These are phyloP conservation scores for Drosophila rellima DNA, from an alignment of 2,888 invertebrate genomes.

Conservation along the genomic window DNA sequence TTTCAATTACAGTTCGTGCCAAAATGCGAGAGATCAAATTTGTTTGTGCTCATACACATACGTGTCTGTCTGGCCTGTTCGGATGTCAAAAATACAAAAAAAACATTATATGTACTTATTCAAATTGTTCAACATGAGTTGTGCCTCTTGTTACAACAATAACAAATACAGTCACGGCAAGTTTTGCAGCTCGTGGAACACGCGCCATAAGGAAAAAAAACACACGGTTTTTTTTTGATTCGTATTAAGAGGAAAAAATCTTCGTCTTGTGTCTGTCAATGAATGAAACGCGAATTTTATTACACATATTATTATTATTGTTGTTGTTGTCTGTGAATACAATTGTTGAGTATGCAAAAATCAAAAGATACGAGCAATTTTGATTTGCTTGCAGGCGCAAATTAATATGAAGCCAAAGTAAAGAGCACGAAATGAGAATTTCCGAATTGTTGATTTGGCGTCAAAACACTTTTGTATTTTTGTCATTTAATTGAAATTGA, in stretches of 20 bases:
- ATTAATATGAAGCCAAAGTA: conserved; percentile 63
- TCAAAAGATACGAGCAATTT: conserved; percentile 32
- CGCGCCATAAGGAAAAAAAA: conserved; percentile 57
- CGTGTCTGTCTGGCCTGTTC: conserved; percentile 38
- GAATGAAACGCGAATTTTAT: conserved; percentile 66
- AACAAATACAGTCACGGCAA: conserved; percentile 35
- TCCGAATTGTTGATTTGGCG: conserved; percentile 71
- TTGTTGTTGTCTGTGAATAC: conserved; percentile 30
- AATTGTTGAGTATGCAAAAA: conserved; percentile 61
- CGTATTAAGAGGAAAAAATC: conserved; percentile 31
- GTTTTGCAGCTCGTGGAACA: conserved; percentile 52
- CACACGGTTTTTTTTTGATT: conserved; percentile 19
- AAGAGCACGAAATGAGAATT: conserved; percentile 66
- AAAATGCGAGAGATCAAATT: conserved; percentile 78
- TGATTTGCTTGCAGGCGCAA: conserved; percentile 47
- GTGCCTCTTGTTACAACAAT: conserved; percentile 69
- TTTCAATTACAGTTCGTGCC: conserved; percentile 82
- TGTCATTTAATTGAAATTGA: conserved; percentile 78
- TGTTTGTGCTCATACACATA: conserved; percentile 48
- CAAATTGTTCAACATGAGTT: conserved; percentile 73
- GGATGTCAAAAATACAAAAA: conserved; percentile 29
- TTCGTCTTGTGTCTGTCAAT: conserved; percentile 59
- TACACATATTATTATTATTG: conserved; percentile 41
- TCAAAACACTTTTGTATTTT: conserved; percentile 75
- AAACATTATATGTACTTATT: conserved; percentile 62